These are phyloP conservation scores for Lycodopsis pacificus DNA, from an alignment of 2,797 vertebrate genomes.

Conservation along the genomic window DNA sequence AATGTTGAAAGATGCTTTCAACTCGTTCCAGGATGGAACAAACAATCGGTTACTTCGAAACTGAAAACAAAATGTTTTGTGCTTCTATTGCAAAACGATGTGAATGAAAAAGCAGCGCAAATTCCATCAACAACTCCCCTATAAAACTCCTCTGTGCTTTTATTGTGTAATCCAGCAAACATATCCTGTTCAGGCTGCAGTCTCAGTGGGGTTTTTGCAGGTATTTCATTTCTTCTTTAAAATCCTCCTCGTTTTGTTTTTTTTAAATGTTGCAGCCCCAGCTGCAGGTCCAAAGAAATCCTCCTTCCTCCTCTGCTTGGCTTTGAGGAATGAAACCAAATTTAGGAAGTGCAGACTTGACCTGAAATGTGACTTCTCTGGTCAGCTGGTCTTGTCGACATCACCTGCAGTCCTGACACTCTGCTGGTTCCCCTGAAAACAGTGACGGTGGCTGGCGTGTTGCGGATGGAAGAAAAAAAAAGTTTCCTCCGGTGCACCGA, in stretches of 20 bases:
- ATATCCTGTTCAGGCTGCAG: conserved; percentile 5
- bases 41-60: not conserved
- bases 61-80: not conserved
- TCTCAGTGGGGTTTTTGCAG: conserved; percentile 17
- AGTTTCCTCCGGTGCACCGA: conserved; percentile 28
- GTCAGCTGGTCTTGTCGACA: conserved; percentile 1
- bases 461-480: conserved; percentile 16
- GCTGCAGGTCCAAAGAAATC: conserved; percentile 22
- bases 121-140: conserved; percentile 1
- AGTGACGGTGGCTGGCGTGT: conserved; percentile 1
- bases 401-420: conserved; percentile 35
- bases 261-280: not conserved
- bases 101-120: not conserved
- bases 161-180: conserved; percentile 38
- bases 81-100: conserved; percentile 3
- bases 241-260: conserved; percentile 19
- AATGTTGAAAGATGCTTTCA: conserved; percentile 13
- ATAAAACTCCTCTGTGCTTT: conserved; percentile 24
- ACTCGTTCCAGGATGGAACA: conserved; percentile 9
- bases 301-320: not conserved
- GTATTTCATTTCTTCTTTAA: conserved; percentile 15
- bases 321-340: not conserved
- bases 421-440: not conserved
- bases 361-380: conserved; percentile 13
- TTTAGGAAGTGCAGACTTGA: not conserved